These are phyloP conservation scores for Amblyjoppa fuscipennis DNA, from an alignment of 2,888 invertebrate species.

Conservation along the genomic window DNA sequence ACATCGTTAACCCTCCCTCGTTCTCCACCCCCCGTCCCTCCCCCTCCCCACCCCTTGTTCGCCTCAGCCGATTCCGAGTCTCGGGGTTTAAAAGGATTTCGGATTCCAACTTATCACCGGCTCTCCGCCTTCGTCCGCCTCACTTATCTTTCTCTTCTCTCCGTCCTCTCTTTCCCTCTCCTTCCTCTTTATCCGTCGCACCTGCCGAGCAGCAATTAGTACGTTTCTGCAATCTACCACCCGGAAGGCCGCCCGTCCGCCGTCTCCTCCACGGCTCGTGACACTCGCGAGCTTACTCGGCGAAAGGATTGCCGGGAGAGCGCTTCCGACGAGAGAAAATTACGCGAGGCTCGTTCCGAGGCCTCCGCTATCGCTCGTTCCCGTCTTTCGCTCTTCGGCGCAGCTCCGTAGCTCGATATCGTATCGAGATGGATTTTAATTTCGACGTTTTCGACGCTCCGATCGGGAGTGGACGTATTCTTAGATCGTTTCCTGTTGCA, in stretches of 20 bases:
- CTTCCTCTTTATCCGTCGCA: conserved; percentile 33
- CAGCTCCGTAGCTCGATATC: too few relatives aligned
- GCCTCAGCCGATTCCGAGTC: conserved; percentile 54
- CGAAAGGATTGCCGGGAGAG: conserved; percentile 57
- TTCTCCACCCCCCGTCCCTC: conserved; percentile 1
- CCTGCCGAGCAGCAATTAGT: conserved; percentile 66
- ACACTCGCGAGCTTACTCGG: conserved; percentile 41
- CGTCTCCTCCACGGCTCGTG: neutral
- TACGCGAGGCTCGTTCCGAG: conserved; percentile 20
- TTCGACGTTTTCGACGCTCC: conserved; percentile 10
- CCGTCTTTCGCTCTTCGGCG: conserved; percentile 20
- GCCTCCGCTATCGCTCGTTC: conserved; percentile 14
- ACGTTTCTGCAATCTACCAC: conserved; percentile 64
- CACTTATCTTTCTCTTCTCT: conserved; percentile 14
- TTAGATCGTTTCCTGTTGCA: too few relatives aligned
- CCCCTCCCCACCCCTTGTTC: conserved; percentile 25
- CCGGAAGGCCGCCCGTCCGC: conserved; percentile 44
- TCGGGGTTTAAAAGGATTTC: conserved; percentile 65
- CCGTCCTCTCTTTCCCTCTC: conserved; percentile 26
- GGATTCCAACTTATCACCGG: conserved; percentile 63
- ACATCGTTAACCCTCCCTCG: conserved; percentile 63
- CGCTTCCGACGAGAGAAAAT: conserved; percentile 33
- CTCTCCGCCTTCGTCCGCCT: conserved; percentile 14
- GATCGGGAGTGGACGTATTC: neutral
- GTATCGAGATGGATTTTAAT: neutral